phyloP scores from a whole-genome alignment of 2,797 vertebrate species.

The Etheostoma perlongum region DNA sequence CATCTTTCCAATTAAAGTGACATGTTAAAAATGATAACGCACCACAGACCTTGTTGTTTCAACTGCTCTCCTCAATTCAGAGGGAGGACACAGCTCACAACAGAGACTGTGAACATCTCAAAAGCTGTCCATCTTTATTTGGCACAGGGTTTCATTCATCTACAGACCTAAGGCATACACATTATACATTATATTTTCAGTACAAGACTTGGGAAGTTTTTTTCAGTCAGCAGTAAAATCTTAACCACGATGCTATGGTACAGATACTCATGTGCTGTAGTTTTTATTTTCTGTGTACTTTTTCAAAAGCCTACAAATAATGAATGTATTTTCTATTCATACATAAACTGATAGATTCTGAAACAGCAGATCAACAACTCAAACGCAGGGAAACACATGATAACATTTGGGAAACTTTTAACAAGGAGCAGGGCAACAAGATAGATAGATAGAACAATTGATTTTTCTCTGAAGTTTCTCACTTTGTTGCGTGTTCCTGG shows the following conservation, averaged over 20 bases:
- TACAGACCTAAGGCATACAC: too few species aligned
- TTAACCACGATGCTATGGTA: too few species aligned
- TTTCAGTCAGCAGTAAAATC: background rate
- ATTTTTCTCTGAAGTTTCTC: background rate
- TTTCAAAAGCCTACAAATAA: background rate
- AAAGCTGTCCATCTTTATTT: background rate
- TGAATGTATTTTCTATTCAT: background rate
- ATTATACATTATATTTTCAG: too few species aligned
- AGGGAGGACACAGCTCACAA: background rate
- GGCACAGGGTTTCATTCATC: too few species aligned
- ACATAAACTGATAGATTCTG: background rate
- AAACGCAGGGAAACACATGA: background rate
- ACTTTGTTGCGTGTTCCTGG: background rate
- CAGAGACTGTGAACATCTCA: background rate
- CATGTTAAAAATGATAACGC: background rate
- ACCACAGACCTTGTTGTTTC: background rate
- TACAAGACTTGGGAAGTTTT: background rate
- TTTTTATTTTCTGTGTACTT: constrained; percentile 14
- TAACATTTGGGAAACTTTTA: background rate
- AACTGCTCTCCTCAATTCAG: background rate
- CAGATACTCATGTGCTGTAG: background rate
- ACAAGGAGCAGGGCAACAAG: background rate
- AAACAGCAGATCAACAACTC: background rate
- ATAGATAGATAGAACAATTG: background rate
- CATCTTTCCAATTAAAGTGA: background rate